These are phyloP conservation scores for Xiphorhynchus erythropygius DNA, from an alignment of 2,797 vertebrate species.

Conservation along the genomic window DNA sequence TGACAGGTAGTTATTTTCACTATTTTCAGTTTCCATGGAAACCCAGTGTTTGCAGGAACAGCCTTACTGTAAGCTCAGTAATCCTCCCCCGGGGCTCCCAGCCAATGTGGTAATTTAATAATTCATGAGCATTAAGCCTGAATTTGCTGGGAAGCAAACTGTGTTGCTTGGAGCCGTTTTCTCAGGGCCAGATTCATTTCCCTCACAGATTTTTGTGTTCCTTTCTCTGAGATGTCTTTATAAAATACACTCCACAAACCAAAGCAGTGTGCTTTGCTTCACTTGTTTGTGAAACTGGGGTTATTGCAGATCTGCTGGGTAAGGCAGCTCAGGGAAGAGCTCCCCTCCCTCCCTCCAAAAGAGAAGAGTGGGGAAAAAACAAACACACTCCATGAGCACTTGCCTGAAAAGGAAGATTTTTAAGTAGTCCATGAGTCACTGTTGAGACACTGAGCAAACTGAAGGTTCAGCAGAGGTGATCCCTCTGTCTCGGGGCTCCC, in stretches of 20 bases:
- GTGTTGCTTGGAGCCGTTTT: constrained; percentile 41
- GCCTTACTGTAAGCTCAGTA: constrained; percentile 39
- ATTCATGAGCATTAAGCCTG: constrained; percentile 39
- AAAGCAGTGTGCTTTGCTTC: not conserved
- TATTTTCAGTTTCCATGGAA: constrained; percentile 66
- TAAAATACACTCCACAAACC: constrained; percentile 33
- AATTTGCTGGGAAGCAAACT: constrained; percentile 41
- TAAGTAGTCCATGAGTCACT: not conserved
- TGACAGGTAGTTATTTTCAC: constrained; percentile 60
- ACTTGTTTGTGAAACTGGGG: not conserved
- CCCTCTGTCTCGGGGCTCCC: not conserved
- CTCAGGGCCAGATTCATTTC: constrained; percentile 51
- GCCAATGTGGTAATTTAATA: constrained; percentile 56
- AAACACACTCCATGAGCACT: not conserved
- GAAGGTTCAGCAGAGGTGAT: not conserved
- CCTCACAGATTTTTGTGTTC: constrained; percentile 31
- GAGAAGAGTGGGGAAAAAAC: not conserved
- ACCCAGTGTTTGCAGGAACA: constrained; percentile 48
- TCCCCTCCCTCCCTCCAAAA: not conserved
- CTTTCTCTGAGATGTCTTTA: constrained; percentile 43
- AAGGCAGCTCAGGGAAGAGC: not conserved
- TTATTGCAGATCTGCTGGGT: not conserved
- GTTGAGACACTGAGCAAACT: not conserved
- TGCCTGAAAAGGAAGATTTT: not conserved
- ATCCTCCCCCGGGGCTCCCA: constrained; percentile 18